phyloP scores from a whole-genome alignment of 2,888 invertebrate genomes.

The Drosophila formosana region DNA sequence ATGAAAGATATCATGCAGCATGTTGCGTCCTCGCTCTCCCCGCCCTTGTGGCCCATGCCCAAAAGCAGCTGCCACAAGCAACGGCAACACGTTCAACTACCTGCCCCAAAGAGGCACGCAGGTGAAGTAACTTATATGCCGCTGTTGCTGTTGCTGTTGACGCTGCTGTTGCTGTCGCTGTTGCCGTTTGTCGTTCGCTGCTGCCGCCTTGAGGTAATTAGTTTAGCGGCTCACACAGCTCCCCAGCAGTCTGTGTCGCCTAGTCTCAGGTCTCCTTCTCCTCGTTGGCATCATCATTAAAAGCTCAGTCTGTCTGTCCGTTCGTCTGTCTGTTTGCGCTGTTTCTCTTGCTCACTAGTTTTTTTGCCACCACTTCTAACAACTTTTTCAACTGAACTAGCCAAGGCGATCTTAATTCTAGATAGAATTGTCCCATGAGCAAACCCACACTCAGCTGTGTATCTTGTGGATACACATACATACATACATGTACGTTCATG shows the following conservation, averaged over 20 bases:
- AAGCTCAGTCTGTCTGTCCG: not conserved
- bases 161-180: slow-evolving; percentile 26
- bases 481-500: not conserved
- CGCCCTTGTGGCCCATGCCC: not conserved
- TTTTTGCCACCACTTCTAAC: slow-evolving; percentile 41
- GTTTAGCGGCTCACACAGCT: slow-evolving; percentile 62
- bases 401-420: slow-evolving; percentile 41
- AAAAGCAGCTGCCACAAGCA: slow-evolving; percentile 36
- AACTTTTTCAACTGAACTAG: slow-evolving; percentile 35
- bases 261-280: slow-evolving; percentile 10
- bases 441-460: slow-evolving; percentile 2
- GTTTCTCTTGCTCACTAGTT: not conserved
- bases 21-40: not conserved
- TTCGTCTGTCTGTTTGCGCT: no score
- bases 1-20: slow-evolving; percentile 53
- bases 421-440: slow-evolving; percentile 44
- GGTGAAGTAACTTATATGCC: slow-evolving; percentile 77
- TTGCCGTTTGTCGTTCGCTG: slow-evolving; percentile 35
- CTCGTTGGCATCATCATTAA: slow-evolving; percentile 9
- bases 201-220: slow-evolving; percentile 69
- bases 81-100: slow-evolving; percentile 44
- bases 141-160: slow-evolving; percentile 24
- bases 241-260: slow-evolving; percentile 10
- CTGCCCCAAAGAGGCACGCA: slow-evolving; percentile 69
- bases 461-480: not conserved